These are phyloP conservation scores for Acridotheres tristis DNA, from an alignment of 2,797 vertebrate species.

Conservation along the genomic window DNA sequence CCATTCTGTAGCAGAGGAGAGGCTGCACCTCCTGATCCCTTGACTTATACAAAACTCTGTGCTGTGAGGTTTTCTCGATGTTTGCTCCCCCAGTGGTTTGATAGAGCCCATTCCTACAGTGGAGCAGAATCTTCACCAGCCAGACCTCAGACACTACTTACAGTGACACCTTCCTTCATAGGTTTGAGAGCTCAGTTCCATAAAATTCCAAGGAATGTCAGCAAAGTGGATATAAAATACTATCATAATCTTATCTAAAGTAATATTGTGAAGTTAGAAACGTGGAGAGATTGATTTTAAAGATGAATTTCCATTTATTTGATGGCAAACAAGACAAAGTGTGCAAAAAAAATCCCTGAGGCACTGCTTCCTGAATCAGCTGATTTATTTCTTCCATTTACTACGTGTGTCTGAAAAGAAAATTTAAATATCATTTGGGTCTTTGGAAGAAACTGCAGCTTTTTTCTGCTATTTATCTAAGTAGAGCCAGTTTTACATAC, in stretches of 20 bases:
- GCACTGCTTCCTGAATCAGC: not conserved
- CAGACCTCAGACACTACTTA: not conserved
- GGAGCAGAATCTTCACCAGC: not conserved
- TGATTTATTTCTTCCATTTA: not conserved
- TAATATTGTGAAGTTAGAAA: not conserved
- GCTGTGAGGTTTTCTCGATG: rapidly evolving
- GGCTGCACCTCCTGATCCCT: not conserved
- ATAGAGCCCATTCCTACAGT: not conserved
- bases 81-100: not conserved
- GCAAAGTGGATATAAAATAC: not conserved
- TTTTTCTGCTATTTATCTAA: conserved; percentile 17
- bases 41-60: not conserved
- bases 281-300: not conserved
- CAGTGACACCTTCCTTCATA: not conserved
- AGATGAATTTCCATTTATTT: not conserved
- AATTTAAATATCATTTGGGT: not conserved
- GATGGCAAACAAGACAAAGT: not conserved
- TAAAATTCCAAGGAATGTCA: not conserved
- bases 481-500: not conserved
- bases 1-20: not conserved
- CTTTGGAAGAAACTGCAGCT: not conserved
- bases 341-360: not conserved
- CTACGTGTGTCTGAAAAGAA: not conserved
- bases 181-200: not conserved
- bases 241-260: not conserved